These are phyloP conservation scores for Campoplex capitator DNA, from an alignment of 2,888 invertebrate species.

Conservation along the genomic window DNA sequence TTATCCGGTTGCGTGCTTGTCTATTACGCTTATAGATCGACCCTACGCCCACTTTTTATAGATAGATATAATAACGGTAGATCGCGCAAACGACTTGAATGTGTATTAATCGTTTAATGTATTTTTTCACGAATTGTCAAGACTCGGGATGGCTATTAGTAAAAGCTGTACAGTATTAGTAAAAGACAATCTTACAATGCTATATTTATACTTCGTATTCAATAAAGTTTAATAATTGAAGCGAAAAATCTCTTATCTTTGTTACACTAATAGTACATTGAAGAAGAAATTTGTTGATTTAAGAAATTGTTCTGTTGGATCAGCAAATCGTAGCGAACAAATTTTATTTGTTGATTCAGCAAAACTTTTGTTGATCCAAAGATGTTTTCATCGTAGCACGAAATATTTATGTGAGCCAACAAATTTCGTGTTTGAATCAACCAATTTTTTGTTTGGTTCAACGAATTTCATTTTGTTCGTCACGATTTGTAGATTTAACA, in stretches of 20 bases:
- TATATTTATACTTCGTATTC: background rate
- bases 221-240: background rate
- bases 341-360: no score
- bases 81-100: background rate
- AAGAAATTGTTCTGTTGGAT: no score
- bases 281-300: background rate
- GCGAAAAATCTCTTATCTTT: background rate
- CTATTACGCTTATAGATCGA: constrained; percentile 29
- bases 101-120: background rate
- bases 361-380: no score
- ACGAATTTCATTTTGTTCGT: no score
- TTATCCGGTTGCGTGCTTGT: constrained; percentile 55
- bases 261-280: background rate
- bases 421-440: no score
- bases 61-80: constrained; percentile 3
- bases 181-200: background rate
- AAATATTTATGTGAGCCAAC: no score
- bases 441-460: no score
- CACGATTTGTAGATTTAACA: no score
- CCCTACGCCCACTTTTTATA: background rate
- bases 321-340: no score
- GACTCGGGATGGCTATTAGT: background rate
- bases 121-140: background rate
- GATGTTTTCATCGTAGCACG: no score
- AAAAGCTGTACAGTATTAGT: no score